A percentile compares a stretch with the other conserved stretches of the same genome.
phyloP scores from a whole-genome alignment of 2,113 vertebrate species.

The Cyprinodon brontotheroides region DNA sequence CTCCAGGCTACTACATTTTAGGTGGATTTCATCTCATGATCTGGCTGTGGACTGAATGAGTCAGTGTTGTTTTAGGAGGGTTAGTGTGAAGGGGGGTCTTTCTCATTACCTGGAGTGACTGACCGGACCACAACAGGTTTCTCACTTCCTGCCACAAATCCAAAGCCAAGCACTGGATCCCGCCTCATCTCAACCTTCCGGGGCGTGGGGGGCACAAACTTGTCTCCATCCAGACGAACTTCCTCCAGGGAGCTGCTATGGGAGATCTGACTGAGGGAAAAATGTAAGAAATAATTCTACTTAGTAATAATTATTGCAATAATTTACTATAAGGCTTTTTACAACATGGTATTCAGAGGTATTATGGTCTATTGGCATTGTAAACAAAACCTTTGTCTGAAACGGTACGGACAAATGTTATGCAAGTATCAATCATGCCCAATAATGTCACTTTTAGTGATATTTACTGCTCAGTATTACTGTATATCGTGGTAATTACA shows the following conservation, averaged over 20 bases:
- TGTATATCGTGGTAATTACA: too few relatives aligned
- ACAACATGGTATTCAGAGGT: too few relatives aligned
- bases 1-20: constrained; percentile 29
- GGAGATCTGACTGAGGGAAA: constrained; percentile 86
- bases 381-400: too few relatives aligned
- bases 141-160: constrained; percentile 98
- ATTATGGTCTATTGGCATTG: too few relatives aligned
- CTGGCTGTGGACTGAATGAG: constrained; percentile 35
- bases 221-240: constrained; percentile 90
- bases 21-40: constrained; percentile 32
- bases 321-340: not conserved
- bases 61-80: constrained; percentile 30
- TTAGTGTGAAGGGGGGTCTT: constrained; percentile 1
- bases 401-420: too few relatives aligned
- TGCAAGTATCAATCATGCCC: too few relatives aligned
- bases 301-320: not conserved
- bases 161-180: constrained; percentile 96
- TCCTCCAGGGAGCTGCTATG: constrained; percentile 92
- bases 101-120: constrained; percentile 91
- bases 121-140: constrained; percentile 98
- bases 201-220: constrained; percentile 89
- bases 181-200: constrained; percentile 98
- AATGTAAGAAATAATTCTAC: not conserved
- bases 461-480: too few relatives aligned
- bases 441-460: too few relatives aligned